Evolutionary conservation across 2,888 invertebrate species (phyloP), one percentile per base, ranked within the genome.

Genomic region (Thyatira batis): DNA sequence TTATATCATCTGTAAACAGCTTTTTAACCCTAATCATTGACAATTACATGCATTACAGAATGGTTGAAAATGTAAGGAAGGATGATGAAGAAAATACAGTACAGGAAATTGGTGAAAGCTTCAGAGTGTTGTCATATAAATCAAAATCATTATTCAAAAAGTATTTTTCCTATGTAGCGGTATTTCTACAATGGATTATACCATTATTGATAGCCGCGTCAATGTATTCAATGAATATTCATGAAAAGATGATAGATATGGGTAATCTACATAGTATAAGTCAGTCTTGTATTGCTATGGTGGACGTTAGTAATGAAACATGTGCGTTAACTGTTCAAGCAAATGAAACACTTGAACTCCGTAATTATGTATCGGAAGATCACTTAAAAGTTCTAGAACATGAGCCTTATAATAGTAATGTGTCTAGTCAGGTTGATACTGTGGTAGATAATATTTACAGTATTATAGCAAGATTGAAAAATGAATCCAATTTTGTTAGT

Each of bases 1-100:
- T 90, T 21, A 71, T 88, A 25, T 85, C 92, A 3, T 66, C 90
- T 44, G 87, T 90, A 0, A 92, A 92, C 59, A 91, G 90, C 60
- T 92, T 92, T 60, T 33, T 89, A 9, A 87, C 81, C 51, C 71
- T 91, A 1, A 68, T 90, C 0, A 86, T 92, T 53, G 86, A 91
- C 54, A 90, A 90, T 65, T 91, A 89, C 54, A 80, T 90, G 82
- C 88, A 90, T 65, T 90, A 89, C 60, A 82, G 66, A 70, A 83
- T 87, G 74, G 56, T 89, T 28, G 63, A 69, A 11, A 78, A 83
- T 27, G 70, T 73, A 0, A 82, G 84, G 53, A 69, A 61, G 23
- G 76, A 76, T 54, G 82, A 85, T 52, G 79, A 85, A 20, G 83
- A 85, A 54, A 84, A 81, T 62, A 60, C 62, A 30, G 84, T 90